A percentile compares a stretch with the other conserved stretches of the same genome.
phyloP scores from a whole-genome alignment of 2,113 vertebrate genomes.

The Copsychus sechellarum region DNA sequence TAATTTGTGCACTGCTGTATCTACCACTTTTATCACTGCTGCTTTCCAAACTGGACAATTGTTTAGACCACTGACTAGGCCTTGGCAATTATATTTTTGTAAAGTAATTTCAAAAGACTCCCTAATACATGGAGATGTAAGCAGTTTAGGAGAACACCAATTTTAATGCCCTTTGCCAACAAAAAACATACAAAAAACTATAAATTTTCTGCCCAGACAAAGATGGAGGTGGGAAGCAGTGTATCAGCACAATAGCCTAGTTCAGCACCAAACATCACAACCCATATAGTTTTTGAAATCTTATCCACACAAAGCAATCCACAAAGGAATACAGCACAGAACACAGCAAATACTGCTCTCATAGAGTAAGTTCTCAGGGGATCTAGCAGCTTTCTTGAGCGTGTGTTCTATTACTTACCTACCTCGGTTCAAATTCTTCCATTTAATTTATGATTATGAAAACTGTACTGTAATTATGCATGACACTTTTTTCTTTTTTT shows the following conservation, averaged over 20 bases:
- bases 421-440: background rate
- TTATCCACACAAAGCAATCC: background rate
- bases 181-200: background rate
- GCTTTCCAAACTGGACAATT: background rate
- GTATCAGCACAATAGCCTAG: background rate
- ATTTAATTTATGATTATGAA: background rate
- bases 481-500: background rate
- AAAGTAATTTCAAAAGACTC: background rate
- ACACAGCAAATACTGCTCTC: background rate
- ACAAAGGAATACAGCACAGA: background rate
- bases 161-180: background rate
- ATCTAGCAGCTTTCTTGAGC: background rate
- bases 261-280: background rate
- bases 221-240: background rate
- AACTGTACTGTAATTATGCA: background rate
- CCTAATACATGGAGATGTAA: background rate
- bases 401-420: background rate
- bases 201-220: background rate
- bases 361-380: background rate
- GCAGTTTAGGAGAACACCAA: background rate
- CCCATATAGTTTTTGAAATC: background rate
- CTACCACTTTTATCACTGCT: background rate
- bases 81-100: background rate
- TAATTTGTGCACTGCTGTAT: background rate
- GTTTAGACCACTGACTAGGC: background rate